A percentile compares a stretch with the other conserved stretches of the same genome.
These are phyloP conservation scores for Callithrix jacchus DNA, from an alignment of 2,113 vertebrate genomes.

Conservation along the genomic window DNA sequence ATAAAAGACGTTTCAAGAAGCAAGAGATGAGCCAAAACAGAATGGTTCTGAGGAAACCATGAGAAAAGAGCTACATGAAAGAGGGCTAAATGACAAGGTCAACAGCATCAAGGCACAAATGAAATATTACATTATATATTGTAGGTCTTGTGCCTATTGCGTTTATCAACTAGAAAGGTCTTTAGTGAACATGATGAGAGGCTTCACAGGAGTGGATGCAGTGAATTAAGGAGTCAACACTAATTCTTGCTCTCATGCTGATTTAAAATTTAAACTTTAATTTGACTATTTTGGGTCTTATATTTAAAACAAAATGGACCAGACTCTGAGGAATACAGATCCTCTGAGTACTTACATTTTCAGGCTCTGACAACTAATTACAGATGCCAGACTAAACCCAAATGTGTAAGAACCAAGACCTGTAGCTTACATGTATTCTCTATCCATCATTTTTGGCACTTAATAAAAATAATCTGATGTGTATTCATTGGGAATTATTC, in stretches of 20 bases:
- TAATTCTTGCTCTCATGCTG: not conserved
- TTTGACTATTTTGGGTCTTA: not conserved
- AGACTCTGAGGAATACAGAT: not conserved
- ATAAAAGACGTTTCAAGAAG: not conserved
- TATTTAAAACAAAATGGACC: not conserved
- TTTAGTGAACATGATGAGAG: not conserved
- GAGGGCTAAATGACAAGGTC: not conserved
- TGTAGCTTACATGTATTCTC: not conserved
- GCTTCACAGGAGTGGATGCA: not conserved
- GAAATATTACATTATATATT: too few species aligned
- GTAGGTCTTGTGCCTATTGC: not conserved
- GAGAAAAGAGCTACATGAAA: not conserved
- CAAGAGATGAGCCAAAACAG: not conserved
- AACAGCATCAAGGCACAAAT: not conserved
- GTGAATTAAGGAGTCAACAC: not conserved
- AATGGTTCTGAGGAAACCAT: not conserved
- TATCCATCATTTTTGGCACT: slow-evolving; percentile 18
- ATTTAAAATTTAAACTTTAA: not conserved
- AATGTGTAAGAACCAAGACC: not conserved
- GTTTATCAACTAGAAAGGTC: not conserved
- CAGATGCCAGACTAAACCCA: not conserved
- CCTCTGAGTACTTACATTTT: not conserved
- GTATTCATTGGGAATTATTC: slow-evolving; percentile 60
- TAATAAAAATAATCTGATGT: slow-evolving; percentile 62
- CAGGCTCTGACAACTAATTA: not conserved